Evolutionary conservation across 2,888 invertebrate genomes (phyloP).

Genomic region (Lacanobia oleracea): DNA sequence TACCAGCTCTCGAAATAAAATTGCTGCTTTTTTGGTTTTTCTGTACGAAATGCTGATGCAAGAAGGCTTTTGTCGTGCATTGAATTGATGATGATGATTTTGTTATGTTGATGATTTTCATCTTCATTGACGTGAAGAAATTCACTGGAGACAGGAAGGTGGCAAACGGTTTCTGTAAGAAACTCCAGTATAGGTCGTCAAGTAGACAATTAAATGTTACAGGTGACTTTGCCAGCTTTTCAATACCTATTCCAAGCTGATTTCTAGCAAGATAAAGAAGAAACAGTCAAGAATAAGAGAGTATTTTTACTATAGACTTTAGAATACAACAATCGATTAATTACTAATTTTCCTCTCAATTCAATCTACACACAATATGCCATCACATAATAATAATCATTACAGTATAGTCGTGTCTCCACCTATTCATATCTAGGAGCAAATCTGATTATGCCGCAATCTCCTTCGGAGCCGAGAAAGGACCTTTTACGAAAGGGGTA

Average conservation of each 20-base stretch:
- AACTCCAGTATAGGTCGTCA: not conserved
- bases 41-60: no score
- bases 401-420: slow-evolving; percentile 15
- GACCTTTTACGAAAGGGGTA: slow-evolving; percentile 23
- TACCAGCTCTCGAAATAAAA: not conserved
- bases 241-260: no score
- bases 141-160: not conserved
- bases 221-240: not conserved
- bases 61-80: not conserved
- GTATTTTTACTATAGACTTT: not conserved
- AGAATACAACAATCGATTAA: slow-evolving; percentile 4
- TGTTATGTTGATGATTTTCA: not conserved
- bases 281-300: no score
- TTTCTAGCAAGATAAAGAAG: not conserved
- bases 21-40: not conserved
- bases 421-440: slow-evolving; percentile 44
- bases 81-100: not conserved
- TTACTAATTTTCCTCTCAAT: slow-evolving; percentile 19
- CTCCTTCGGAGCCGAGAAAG: slow-evolving; percentile 29
- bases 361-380: slow-evolving; percentile 18
- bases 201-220: not conserved
- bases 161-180: not conserved
- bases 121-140: not conserved
- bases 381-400: slow-evolving; percentile 29
- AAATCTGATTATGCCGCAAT: slow-evolving; percentile 58